These are phyloP conservation scores for Mesembrinibis cayennensis DNA, from an alignment of 2,113 vertebrate genomes.

Conservation along the genomic window DNA sequence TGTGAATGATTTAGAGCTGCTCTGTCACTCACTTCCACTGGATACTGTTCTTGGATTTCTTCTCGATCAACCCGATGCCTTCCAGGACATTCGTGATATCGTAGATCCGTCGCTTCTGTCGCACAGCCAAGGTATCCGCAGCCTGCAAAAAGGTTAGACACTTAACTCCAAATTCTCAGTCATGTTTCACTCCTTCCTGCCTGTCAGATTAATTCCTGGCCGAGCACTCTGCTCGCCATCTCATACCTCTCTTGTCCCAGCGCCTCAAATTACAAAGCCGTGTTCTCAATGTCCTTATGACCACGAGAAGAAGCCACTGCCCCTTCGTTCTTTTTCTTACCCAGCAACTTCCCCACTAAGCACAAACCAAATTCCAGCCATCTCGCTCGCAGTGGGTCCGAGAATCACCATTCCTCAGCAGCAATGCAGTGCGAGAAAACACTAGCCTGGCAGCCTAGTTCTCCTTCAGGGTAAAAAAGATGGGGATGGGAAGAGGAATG, in stretches of 20 bases:
- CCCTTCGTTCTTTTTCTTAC: background rate
- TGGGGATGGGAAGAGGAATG: background rate
- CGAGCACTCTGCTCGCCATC: background rate
- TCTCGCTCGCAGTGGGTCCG: rapidly evolving
- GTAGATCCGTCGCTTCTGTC: constrained; percentile 96
- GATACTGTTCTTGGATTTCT: constrained; percentile 99
- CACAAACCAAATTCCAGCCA: background rate
- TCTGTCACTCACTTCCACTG: constrained; percentile 94
- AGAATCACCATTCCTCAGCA: background rate
- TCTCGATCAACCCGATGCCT: constrained; percentile 96
- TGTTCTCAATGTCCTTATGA: background rate
- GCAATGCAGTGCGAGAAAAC: background rate
- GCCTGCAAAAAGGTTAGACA: constrained; percentile 76
- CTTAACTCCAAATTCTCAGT: background rate
- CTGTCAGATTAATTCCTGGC: background rate
- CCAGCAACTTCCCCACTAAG: background rate
- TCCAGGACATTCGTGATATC: constrained; percentile 98
- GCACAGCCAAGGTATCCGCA: constrained; percentile 94
- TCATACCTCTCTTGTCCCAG: background rate
- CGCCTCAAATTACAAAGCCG: background rate
- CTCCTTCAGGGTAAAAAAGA: background rate
- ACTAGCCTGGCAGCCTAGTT: background rate
- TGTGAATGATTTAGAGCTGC: background rate
- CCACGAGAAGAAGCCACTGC: background rate
- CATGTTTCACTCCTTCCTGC: background rate